Conservation (phyloP, 1,140 invertebrate genomes). For the Aphis craccivora region DNA sequence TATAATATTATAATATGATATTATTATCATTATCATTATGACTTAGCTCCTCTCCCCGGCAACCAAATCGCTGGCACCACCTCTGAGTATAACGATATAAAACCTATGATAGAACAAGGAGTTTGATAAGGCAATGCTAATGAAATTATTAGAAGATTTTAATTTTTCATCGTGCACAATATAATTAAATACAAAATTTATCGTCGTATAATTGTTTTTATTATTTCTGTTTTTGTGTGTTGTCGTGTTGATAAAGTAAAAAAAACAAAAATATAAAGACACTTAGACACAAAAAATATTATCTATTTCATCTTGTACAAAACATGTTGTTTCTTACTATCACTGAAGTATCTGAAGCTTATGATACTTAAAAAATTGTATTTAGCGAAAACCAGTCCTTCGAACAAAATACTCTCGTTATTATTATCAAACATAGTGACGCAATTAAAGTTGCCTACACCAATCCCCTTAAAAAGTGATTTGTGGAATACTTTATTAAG, state of each 20-base stretch:
- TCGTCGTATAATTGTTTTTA: background rate
- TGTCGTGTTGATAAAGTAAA: too few species aligned
- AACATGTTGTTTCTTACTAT: background rate
- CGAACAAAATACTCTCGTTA: too few species aligned
- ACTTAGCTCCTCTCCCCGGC: too few species aligned
- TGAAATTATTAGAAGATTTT: too few species aligned
- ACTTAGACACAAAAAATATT: background rate
- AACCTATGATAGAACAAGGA: too few species aligned
- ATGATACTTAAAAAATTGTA: background rate
- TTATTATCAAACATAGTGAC: background rate
- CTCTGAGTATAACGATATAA: too few species aligned
- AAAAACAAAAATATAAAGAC: background rate
- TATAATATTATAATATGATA: too few species aligned
- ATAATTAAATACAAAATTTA: background rate
- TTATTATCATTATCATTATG: too few species aligned
- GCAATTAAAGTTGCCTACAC: background rate
- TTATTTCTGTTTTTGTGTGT: background rate
- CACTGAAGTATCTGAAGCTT: background rate
- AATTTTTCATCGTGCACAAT: too few species aligned
- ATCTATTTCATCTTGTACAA: background rate
- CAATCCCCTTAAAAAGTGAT: background rate
- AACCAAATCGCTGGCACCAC: too few species aligned
- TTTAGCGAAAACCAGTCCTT: background rate
- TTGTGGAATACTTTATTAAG: too few species aligned
- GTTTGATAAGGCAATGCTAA: too few species aligned